Percentiles rank a stretch among this genome's conserved stretches.
phyloP scores from a whole-genome alignment of 2,888 invertebrate species.

The Tethea ocularis region DNA sequence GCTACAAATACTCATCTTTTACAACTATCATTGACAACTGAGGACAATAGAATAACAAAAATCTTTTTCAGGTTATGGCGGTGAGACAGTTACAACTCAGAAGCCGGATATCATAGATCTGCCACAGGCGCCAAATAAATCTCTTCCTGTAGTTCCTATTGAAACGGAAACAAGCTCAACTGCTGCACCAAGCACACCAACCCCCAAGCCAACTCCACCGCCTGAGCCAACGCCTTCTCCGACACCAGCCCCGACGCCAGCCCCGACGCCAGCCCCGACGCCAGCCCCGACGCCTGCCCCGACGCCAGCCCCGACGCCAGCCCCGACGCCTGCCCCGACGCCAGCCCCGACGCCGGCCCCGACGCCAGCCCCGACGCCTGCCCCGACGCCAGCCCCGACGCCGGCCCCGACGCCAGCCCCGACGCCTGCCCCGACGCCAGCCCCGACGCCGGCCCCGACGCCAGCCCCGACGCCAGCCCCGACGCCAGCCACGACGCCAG shows the following conservation, averaged over 20 bases:
- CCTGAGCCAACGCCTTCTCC: slow-evolving; percentile 58
- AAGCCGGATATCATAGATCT: background rate
- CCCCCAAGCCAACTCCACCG: slow-evolving; percentile 40
- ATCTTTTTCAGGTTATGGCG: background rate
- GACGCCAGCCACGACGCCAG: slow-evolving; percentile 68
- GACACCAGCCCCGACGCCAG: slow-evolving; percentile 64
- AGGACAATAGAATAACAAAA: too few relatives aligned
- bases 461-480: slow-evolving; percentile 49
- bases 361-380: slow-evolving; percentile 47
- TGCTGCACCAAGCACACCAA: slow-evolving; percentile 1
- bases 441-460: slow-evolving; percentile 18
- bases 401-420: slow-evolving; percentile 32
- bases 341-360: slow-evolving; percentile 51
- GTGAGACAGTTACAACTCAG: background rate
- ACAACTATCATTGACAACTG: too few relatives aligned
- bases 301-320: slow-evolving; percentile 57
- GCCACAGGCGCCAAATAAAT: background rate
- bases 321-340: slow-evolving; percentile 72
- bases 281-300: slow-evolving; percentile 45
- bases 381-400: slow-evolving; percentile 64
- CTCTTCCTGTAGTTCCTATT: background rate
- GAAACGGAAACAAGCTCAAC: background rate
- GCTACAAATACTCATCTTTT: too few relatives aligned
- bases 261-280: slow-evolving; percentile 65
- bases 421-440: slow-evolving; percentile 51